Evolutionary conservation across 2,888 invertebrate genomes (phyloP).

Genomic region (Leptinotarsa tumamoca): DNA sequence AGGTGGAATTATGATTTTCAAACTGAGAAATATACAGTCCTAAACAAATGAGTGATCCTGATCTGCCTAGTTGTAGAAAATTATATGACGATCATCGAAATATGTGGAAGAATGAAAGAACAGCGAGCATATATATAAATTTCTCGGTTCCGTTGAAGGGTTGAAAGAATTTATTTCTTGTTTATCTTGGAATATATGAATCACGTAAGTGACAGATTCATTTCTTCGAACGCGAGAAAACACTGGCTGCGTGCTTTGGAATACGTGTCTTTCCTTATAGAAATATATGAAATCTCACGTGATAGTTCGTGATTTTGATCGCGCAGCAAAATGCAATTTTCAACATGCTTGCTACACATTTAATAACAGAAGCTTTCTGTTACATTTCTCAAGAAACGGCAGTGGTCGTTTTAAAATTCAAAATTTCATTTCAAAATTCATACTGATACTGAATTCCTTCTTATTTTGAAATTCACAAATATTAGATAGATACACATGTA

Average conservation of each 20-base stretch:
- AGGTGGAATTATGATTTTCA: too few relatives aligned
- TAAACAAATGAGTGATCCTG: too few relatives aligned
- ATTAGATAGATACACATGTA: too few relatives aligned
- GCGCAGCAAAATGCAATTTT: slow-evolving; percentile 6
- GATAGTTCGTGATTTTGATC: slow-evolving; percentile 2
- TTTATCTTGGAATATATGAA: not conserved
- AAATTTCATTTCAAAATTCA: too few relatives aligned
- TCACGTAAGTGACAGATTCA: slow-evolving; percentile 9
- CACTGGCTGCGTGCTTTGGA: slow-evolving; percentile 9
- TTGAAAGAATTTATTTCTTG: not conserved
- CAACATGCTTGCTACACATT: slow-evolving; percentile 5
- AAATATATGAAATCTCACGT: slow-evolving; percentile 17
- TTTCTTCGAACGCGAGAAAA: not conserved
- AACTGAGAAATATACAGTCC: too few relatives aligned
- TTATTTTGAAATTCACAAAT: too few relatives aligned
- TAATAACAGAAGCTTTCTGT: not conserved
- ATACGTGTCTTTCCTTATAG: slow-evolving; percentile 8
- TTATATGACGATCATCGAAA: too few relatives aligned
- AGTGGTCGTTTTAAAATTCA: too few relatives aligned
- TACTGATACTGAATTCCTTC: too few relatives aligned
- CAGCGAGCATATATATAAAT: too few relatives aligned
- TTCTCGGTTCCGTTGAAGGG: not conserved
- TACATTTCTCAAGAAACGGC: not conserved
- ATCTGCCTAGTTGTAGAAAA: too few relatives aligned
- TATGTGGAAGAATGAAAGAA: too few relatives aligned